Base-by-base conservation (phyloP, 2,113 vertebrate species). In the Mirounga angustirostris region DNA sequence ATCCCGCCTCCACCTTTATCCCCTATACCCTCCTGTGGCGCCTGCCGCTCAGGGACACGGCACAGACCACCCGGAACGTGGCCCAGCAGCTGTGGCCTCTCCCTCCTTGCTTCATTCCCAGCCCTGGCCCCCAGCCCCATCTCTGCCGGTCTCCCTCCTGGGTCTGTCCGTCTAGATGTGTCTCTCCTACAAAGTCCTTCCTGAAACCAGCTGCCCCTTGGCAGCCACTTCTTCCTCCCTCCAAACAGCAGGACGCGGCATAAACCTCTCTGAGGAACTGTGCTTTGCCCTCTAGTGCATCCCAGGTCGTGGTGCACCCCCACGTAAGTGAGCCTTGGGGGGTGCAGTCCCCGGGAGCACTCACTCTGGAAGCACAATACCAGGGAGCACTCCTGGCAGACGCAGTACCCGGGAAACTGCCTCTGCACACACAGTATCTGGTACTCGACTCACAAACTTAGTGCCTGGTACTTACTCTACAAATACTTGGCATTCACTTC, bases 11-110 rank as follows among this genome's bases (percentile, higher is more conserved):
- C 15, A 7, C 3, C 46, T 76, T 16, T 15, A n/a, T 11, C 46
- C 43, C 59, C 26, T 14, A 7, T 4, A 9, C 18, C 8, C 14
- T 9, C 21, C 40, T 28, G 26, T 0, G 1, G 21, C 3, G 5
- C 26, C 76, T 8, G 7, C 26, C 46, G 0, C 67, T 22, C 54
- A 8, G 30, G 22, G 9, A 65, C 16, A 65, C 46, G 1, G 22
- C 28, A 22, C 13, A n/a, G 63, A 40, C 59, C 28, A 46, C 21
- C 43, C 8, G 21, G 28, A 65, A n/a, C 0, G 30, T 13, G 30
- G 22, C 56, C 24, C n/a, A 1, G 46, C 16, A 3, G 30, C 26
- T 71, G 58, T 2, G 65, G 28, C 50, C 88, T 36, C 33, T 14
- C 67, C 14, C 52, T 56, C 84, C 73, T 7, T 22, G 18, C 46